A percentile compares a stretch with the other conserved stretches of the same genome.
These are phyloP conservation scores for Apodemia duryi DNA, from an alignment of 2,888 invertebrate species.

Conservation along the genomic window DNA sequence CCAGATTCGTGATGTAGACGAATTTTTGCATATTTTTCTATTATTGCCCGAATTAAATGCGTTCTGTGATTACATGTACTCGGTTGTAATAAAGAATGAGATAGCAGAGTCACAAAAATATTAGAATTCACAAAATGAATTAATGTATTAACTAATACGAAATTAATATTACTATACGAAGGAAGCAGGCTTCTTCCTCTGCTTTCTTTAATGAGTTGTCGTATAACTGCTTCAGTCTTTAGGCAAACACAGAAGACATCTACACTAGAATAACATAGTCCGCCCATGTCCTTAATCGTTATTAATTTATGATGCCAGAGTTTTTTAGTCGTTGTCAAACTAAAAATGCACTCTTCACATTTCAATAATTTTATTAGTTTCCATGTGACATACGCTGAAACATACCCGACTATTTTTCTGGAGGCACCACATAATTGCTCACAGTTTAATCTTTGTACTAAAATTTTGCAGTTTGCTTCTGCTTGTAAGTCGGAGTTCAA, in stretches of 20 bases:
- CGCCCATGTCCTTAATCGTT: constrained; percentile 10
- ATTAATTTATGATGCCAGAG: constrained; percentile 11
- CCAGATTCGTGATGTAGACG: neutral
- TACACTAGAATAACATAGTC: constrained; percentile 7
- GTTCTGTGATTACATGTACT: neutral
- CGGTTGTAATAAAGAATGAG: neutral
- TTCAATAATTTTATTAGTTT: neutral
- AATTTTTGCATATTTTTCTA: neutral
- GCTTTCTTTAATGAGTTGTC: constrained; percentile 1
- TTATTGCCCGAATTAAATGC: constrained; percentile 8
- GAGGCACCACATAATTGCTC: neutral
- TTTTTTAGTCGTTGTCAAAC: neutral
- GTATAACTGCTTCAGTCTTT: neutral
- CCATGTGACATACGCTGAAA: neutral
- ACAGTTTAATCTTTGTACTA: neutral
- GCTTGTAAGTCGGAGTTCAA: neutral
- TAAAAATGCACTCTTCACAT: constrained; percentile 10
- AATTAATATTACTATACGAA: neutral
- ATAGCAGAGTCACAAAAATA: neutral
- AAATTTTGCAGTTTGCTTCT: neutral
- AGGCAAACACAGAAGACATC: neutral
- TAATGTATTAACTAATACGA: neutral
- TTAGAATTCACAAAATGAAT: neutral
- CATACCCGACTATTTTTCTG: neutral
- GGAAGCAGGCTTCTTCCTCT: neutral